Evolutionary conservation across 2,113 vertebrate species (phyloP).

Genomic region (Cryptotis parvus): DNA sequence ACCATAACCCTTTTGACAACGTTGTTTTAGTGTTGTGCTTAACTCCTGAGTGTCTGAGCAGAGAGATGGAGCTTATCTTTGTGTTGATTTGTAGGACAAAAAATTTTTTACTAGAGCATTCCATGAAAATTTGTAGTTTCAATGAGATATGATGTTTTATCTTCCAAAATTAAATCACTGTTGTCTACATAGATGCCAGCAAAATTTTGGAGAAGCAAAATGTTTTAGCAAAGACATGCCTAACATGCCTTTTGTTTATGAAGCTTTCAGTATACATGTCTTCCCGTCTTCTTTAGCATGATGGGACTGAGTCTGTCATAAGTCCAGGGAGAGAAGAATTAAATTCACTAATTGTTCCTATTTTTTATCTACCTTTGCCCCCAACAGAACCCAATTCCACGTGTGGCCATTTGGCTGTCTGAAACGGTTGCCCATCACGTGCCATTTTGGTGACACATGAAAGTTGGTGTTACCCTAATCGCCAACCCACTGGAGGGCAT

Average conservation of each 20-base stretch:
- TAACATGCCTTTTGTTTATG: constrained; percentile 20
- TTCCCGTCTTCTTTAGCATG: neutral
- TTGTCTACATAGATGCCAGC: neutral
- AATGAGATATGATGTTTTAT: neutral
- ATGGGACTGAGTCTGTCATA: neutral
- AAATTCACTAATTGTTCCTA: neutral
- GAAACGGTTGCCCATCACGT: constrained; percentile 49
- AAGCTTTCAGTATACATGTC: neutral
- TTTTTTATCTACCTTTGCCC: neutral
- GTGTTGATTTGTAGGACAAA: neutral
- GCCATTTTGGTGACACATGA: constrained; percentile 24
- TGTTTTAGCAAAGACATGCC: neutral
- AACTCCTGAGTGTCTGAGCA: neutral
- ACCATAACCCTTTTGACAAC: neutral
- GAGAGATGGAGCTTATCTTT: too few species aligned
- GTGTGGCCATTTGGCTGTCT: neutral
- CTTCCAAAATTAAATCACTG: neutral
- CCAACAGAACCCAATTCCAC: constrained; percentile 32
- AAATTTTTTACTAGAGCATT: neutral
- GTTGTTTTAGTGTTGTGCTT: neutral
- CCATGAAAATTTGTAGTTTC: neutral
- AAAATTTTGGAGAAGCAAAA: constrained; percentile 3
- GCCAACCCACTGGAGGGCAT: constrained; percentile 30
- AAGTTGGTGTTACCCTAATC: constrained; percentile 24
- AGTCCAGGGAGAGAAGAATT: neutral